phyloP scores from a whole-genome alignment of 2,888 invertebrate genomes.

The Actias luna region DNA sequence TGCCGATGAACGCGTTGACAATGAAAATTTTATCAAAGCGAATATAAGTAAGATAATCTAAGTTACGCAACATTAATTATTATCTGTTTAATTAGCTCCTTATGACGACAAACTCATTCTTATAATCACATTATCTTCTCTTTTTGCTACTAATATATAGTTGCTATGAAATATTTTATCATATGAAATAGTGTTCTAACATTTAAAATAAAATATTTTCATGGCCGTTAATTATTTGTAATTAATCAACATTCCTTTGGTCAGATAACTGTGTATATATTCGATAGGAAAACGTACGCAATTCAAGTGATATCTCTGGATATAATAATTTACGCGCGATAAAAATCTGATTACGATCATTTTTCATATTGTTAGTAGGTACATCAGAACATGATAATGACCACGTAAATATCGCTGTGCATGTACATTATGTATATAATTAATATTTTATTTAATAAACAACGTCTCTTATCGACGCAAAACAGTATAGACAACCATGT shows the following conservation, averaged over 20 bases:
- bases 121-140: neutral
- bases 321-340: conserved; percentile 2
- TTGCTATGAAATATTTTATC: neutral
- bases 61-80: neutral
- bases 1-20: too few relatives aligned
- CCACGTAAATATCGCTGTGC: neutral
- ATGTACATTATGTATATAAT: neutral
- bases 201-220: neutral
- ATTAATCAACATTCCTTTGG: neutral
- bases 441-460: neutral
- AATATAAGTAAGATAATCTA: neutral
- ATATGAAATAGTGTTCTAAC: neutral
- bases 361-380: neutral
- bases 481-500: too few relatives aligned
- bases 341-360: conserved; percentile 4
- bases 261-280: neutral
- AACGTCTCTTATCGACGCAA: too few relatives aligned
- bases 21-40: too few relatives aligned
- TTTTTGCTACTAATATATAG: neutral
- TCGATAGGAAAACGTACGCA: neutral
- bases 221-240: neutral
- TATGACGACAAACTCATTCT: neutral
- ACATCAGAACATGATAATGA: neutral
- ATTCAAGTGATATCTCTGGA: neutral
- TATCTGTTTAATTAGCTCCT: neutral